Conservation (phyloP, 2,797 vertebrate species). For the Cuculus canorus region DNA sequence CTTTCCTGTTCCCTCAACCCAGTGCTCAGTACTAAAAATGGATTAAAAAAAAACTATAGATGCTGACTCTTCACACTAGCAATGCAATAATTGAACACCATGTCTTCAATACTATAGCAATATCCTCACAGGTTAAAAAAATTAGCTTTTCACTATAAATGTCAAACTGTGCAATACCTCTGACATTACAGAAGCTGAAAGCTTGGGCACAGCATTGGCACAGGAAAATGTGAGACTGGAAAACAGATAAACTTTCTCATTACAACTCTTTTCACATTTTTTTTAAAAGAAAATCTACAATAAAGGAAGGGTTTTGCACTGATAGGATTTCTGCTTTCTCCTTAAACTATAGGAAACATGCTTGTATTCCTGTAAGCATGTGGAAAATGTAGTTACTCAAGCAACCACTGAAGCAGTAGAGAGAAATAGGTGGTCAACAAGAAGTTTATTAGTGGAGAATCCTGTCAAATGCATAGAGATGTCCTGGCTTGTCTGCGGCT, state of each 20-base stretch:
- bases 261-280: not conserved
- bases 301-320: not conserved
- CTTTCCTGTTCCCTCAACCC: not conserved
- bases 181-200: not conserved
- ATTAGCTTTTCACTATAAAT: not conserved
- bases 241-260: not conserved
- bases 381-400: not conserved
- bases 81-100: not conserved
- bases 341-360: not conserved
- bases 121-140: not conserved
- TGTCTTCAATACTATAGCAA: not conserved
- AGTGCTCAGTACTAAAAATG: not conserved
- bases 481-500: not conserved
- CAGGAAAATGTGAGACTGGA: not conserved
- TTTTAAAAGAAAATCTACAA: not conserved
- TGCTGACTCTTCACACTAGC: not conserved
- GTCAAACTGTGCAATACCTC: not conserved
- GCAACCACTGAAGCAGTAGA: not conserved
- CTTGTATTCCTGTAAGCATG: not conserved
- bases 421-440: not conserved
- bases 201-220: not conserved
- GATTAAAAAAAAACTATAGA: not conserved
- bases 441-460: not conserved
- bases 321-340: not conserved
- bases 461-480: not conserved